Base-by-base conservation (phyloP, 2,888 invertebrate genomes). In the Ditylenchus weischeri region DNA sequence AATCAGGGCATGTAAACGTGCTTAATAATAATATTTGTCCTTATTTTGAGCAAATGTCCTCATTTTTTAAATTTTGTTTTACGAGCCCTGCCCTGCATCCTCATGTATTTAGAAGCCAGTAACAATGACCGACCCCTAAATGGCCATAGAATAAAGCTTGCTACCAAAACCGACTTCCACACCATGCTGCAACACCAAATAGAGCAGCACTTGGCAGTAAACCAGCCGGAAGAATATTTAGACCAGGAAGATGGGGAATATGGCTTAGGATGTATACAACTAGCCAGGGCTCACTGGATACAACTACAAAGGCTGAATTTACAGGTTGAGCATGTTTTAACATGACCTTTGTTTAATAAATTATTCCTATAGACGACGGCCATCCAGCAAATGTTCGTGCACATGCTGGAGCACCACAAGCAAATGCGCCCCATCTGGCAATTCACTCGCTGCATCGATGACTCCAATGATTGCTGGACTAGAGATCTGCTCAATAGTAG, bases 371-470 rank as follows among this genome's bases (percentile, higher is more conserved):
- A 54, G 54, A 54, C 54, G 48, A 68, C 51, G 7, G 51, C 70
- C 15, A 35, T 75, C 18, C 70, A 69, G 47, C 59, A 67, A n/a
- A 71, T 66, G 49, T 79, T 81, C 64, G 57, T 78, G 15, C 69
- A 78, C 59, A 73, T 81, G 64, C 68, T 81, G 3, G 69, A 73
- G 29, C 72, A 76, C 19, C 76, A 81, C 64, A 73, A 75, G 35
- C 81, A 80, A 48, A 72, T 79, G 43, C 72, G 81, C 10, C 79
- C 80, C 11, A 72, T 81, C 36, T 81, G 81, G 81, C 76, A 75
- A 58, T 81, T 81, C 66, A 74, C 75, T 60, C 73, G 75, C 58
- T 66, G 69, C 15, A 72, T 80, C 23, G 74, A 78, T 50, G 74
- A 72, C 29, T 63, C 59, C 3, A 58, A 69, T 35, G 73, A 73